Conservation (phyloP, 2,888 invertebrate species). For the Scaptomyza parva region DNA sequence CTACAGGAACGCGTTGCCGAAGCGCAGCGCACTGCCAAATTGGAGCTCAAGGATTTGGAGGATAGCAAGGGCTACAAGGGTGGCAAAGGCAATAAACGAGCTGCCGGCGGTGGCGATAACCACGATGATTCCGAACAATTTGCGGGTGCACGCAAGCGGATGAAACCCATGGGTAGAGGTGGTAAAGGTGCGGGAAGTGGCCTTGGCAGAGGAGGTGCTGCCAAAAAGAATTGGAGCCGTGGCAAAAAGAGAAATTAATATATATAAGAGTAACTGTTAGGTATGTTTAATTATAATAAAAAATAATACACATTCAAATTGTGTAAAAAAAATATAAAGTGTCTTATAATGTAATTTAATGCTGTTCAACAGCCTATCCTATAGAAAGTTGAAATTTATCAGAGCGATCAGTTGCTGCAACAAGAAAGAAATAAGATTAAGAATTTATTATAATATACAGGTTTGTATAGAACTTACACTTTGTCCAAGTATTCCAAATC, state of each 20-base stretch:
- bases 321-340: slow-evolving; percentile 20
- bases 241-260: slow-evolving; percentile 71
- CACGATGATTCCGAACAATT: slow-evolving; percentile 94
- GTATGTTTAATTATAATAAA: not conserved
- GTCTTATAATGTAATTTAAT: not conserved
- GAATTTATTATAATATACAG: not conserved
- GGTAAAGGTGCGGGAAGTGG: slow-evolving; percentile 32
- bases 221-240: slow-evolving; percentile 82
- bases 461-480: slow-evolving; percentile 2
- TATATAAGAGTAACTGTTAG: slow-evolving; percentile 13
- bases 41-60: slow-evolving; percentile 86
- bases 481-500: not conserved
- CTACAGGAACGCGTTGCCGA: slow-evolving; percentile 97
- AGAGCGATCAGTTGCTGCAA: not conserved
- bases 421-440: not conserved
- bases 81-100: slow-evolving; percentile 56
- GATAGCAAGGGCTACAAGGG: slow-evolving; percentile 78
- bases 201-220: slow-evolving; percentile 35
- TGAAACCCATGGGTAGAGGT: slow-evolving; percentile 86
- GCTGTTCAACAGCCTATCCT: slow-evolving; percentile 34
- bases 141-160: slow-evolving; percentile 90
- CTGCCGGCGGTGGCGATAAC: slow-evolving; percentile 88
- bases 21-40: slow-evolving; percentile 95
- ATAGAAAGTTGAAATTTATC: not conserved
- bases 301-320: slow-evolving; percentile 31